Evolutionary conservation across 2,888 invertebrate species (phyloP), one percentile per base, ranked within the genome.

Genomic region (Beris chalybata): DNA sequence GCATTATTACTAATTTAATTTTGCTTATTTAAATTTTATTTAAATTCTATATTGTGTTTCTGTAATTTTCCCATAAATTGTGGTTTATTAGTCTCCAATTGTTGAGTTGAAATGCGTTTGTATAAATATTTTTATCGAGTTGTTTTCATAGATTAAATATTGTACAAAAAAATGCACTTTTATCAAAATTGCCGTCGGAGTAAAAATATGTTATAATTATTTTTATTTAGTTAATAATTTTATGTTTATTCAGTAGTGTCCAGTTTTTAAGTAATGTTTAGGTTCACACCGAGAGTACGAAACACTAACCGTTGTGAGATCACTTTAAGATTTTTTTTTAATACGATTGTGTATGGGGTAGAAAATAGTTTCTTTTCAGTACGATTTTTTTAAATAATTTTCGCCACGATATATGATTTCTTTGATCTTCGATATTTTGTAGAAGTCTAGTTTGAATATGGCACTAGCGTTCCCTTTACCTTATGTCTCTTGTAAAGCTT

Each of bases 261-360:
- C 38, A 9, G 9, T 38, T 38, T 38, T 38, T 38, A 38, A 38
- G 38, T 38, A 38, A 38, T 7, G 5, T 38, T n/a, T 38, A 38
- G 3, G 38, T 38, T 38, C 9, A 38, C 38, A 45, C 30, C 15
- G 12, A 55, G 38, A 65, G 29, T 59, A 67, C 48, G 58, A 30
- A 68, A 65, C 68, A 68, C 68, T 68, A 68, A 68, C 68, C 65
- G 50, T 65, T 65, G 65, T 47, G 68, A 68, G 63, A 68, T 68
- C 68, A 61, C 65, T 68, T 44, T 52, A 48, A 64, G 11, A 4
- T 57, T 53, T 53, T 15, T 15, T 47, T 47, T 53, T 66, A n/a
- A 22, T 30, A 53, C 32, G n/a, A 53, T 38, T n/a, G 29, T 44
- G 31, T 58, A 32, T 65, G 57, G 11, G 22, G 22, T 22, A 22